phyloP scores from a whole-genome alignment of 1,140 invertebrate genomes.

The Choristoneura fumiferana region DNA sequence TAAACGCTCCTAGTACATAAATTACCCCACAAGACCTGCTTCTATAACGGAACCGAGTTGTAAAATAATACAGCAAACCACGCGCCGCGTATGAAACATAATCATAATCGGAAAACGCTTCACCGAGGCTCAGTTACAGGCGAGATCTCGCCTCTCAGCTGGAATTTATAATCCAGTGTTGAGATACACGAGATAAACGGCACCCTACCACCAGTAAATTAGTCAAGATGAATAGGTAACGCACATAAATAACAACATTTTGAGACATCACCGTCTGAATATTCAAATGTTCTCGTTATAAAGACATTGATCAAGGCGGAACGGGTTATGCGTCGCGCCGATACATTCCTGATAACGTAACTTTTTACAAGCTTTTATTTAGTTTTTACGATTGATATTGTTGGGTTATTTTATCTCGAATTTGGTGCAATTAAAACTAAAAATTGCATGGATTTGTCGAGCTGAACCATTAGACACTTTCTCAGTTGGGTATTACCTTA shows the following conservation, averaged over 20 bases:
- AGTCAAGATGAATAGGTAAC: slow-evolving; percentile 36
- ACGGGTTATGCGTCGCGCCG: slow-evolving; percentile 32
- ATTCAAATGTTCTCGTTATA: slow-evolving; percentile 37
- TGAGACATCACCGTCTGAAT: slow-evolving; percentile 27
- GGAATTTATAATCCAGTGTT: slow-evolving; percentile 41
- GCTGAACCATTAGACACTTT: slow-evolving; percentile 10
- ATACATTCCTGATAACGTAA: slow-evolving; percentile 30
- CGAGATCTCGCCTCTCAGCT: slow-evolving; percentile 29
- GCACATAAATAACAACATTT: slow-evolving; percentile 31
- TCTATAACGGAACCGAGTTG: slow-evolving; percentile 29
- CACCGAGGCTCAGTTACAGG: slow-evolving; percentile 35
- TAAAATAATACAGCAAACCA: slow-evolving; percentile 35
- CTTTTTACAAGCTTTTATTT: slow-evolving; percentile 30
- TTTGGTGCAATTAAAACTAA: slow-evolving; percentile 26
- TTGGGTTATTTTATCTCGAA: slow-evolving; percentile 25
- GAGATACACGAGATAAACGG: slow-evolving; percentile 40
- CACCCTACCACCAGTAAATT: slow-evolving; percentile 35
- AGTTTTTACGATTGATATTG: slow-evolving; percentile 36
- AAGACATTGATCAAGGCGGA: slow-evolving; percentile 41
- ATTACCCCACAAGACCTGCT: not conserved
- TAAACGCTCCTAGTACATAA: slow-evolving; percentile 27
- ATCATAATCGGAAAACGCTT: slow-evolving; percentile 33
- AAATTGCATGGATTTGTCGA: slow-evolving; percentile 30
- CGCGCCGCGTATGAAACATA: slow-evolving; percentile 34
- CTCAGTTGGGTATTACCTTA: slow-evolving; percentile 10